A percentile compares a stretch with the other conserved stretches of the same genome.
Conservation (phyloP, 2,888 invertebrate genomes). For the Erannis defoliaria region DNA sequence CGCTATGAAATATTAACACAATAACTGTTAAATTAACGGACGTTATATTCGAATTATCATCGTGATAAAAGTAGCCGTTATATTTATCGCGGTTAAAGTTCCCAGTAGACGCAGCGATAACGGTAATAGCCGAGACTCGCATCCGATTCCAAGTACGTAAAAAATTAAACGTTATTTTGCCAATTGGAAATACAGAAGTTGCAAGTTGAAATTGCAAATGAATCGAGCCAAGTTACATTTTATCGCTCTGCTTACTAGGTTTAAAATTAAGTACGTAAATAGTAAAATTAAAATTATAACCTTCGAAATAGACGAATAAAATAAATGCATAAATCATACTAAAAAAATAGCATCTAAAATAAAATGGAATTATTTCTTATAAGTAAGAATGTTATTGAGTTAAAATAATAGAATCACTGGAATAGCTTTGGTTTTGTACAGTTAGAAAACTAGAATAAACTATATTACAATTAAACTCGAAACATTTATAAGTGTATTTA, state of each 20-base stretch:
- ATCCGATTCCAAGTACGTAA: background rate
- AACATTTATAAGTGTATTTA: slow-evolving; percentile 41
- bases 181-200: no score
- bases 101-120: slow-evolving; percentile 29
- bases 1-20: slow-evolving; percentile 36
- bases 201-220: no score
- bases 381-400: slow-evolving; percentile 37
- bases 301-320: slow-evolving; percentile 7
- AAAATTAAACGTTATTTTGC: no score
- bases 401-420: slow-evolving; percentile 35
- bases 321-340: slow-evolving; percentile 31
- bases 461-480: slow-evolving; percentile 27
- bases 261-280: slow-evolving; percentile 19
- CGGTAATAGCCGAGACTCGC: slow-evolving; percentile 12
- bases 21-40: slow-evolving; percentile 34
- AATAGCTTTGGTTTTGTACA: slow-evolving; percentile 62
- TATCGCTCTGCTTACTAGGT: slow-evolving; percentile 1
- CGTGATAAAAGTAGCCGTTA: slow-evolving; percentile 33
- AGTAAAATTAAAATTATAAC: slow-evolving; percentile 1
- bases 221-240: background rate
- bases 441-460: slow-evolving; percentile 48
- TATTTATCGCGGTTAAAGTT: slow-evolving; percentile 29
- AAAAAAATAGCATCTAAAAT: slow-evolving; percentile 9
- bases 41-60: slow-evolving; percentile 34
- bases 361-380: slow-evolving; percentile 26